Base-by-base conservation (phyloP, 2,888 invertebrate species). In the Oscheius sp. region DNA sequence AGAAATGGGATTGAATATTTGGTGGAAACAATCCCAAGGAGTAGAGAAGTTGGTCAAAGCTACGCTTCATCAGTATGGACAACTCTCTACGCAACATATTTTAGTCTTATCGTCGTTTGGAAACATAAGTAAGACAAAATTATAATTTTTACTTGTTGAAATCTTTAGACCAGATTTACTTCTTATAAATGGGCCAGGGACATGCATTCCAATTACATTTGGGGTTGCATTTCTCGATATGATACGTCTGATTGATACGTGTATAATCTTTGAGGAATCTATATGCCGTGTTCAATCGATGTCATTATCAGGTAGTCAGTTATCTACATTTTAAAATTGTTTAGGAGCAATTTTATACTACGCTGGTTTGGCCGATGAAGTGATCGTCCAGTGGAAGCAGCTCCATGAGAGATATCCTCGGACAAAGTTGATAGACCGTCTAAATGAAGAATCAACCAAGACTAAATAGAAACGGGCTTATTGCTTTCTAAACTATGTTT, bases 121-220 rank as follows among this genome's bases (percentile, higher is more conserved):
- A 89, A 96, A 95, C 0, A 96, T 95, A 63, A 96, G 96, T 17
- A 95, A 94, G n/a, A 37, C 37, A 37, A 37, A 37, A 37, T 10
- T 37, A n/a, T n/a, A n/a, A n/a, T n/a, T n/a, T n/a, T n/a, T n/a
- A n/a, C n/a, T n/a, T n/a, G n/a, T n/a, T n/a, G n/a, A n/a, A n/a
- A 12, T 34, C 72, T 82, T 64, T 69, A 86, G 90, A 75, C 96
- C 96, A 0, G 91, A 94, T 57, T 82, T 89, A 78, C 90, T 97
- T 78, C 88, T 97, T 31, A 93, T 94, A 87, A 98, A 97, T 89
- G 97, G 98, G 0, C 97, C 97, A 48, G 96, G 96, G 6, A 96
- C 95, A 5, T 96, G 97, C 88, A 90, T 98, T 71, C 97, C 97
- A 3, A 89, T 96, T 66, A 95, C 95, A 89, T 80, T 92, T 65